phyloP scores from a whole-genome alignment of 2,113 vertebrate species.

The Pteruthius melanotis region DNA sequence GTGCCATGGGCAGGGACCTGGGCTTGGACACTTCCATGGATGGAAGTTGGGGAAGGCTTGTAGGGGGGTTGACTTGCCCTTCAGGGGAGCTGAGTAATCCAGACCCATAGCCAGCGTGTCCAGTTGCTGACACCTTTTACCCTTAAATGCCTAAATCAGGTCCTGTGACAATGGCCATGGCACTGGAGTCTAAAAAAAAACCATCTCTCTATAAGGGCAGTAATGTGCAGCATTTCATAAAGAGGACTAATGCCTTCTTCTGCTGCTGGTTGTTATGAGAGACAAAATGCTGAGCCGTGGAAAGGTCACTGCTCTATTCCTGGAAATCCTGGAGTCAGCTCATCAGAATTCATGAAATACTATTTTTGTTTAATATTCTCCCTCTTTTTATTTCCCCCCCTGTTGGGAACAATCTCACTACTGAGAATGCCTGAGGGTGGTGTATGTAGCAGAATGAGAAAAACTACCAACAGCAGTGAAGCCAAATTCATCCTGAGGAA shows the following conservation, averaged over 20 bases:
- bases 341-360: slow-evolving; percentile 44
- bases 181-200: background rate
- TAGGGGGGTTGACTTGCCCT: background rate
- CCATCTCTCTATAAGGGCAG: background rate
- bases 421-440: background rate
- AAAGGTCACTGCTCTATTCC: slow-evolving; percentile 40
- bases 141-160: background rate
- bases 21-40: background rate
- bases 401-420: background rate
- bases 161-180: background rate
- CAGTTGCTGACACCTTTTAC: background rate
- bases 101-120: background rate
- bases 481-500: background rate
- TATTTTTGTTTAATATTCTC: slow-evolving; percentile 3
- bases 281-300: background rate
- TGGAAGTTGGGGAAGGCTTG: background rate
- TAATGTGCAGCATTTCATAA: background rate
- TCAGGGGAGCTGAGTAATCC: background rate
- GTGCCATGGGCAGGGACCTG: too few relatives aligned
- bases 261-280: background rate
- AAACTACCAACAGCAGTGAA: background rate
- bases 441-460: background rate
- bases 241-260: background rate
- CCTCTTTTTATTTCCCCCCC: background rate
- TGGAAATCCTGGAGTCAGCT: slow-evolving; percentile 37